Conservation (phyloP, 2,113 vertebrate species). For the Ramphastos sulfuratus region DNA sequence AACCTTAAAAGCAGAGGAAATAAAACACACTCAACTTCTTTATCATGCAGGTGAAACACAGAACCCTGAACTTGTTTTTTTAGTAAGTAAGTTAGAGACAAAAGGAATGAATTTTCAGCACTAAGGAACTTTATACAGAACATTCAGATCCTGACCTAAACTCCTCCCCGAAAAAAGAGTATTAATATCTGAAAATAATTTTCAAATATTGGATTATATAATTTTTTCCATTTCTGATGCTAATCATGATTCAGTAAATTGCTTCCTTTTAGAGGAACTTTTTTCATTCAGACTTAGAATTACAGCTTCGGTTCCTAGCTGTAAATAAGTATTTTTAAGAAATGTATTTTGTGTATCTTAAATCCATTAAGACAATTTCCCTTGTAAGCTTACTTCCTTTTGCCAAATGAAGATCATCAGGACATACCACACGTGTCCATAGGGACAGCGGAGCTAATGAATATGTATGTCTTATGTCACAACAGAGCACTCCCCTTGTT, state of each 20-base stretch:
- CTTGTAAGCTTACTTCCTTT: constrained; percentile 58
- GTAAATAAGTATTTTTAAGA: background rate
- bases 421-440: constrained; percentile 60
- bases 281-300: background rate
- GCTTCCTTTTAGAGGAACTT: background rate
- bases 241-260: background rate
- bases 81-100: background rate
- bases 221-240: background rate
- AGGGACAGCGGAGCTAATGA: constrained; percentile 73
- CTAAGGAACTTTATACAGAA: background rate
- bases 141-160: background rate
- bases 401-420: constrained; percentile 73
- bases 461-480: constrained; percentile 79
- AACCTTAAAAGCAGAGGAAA: constrained; percentile 10
- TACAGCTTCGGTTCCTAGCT: background rate
- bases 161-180: background rate
- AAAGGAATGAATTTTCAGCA: constrained; percentile 3
- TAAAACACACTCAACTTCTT: background rate
- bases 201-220: background rate
- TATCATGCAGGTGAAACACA: constrained; percentile 19
- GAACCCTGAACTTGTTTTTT: constrained; percentile 3
- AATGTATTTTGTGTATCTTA: background rate
- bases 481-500: constrained; percentile 72
- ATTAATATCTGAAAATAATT: background rate
- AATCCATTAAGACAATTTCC: constrained; percentile 69